A percentile compares a stretch with the other conserved stretches of the same genome.
These are phyloP conservation scores for Epicauta chinensis DNA, from an alignment of 1,140 invertebrate species.

Conservation along the genomic window DNA sequence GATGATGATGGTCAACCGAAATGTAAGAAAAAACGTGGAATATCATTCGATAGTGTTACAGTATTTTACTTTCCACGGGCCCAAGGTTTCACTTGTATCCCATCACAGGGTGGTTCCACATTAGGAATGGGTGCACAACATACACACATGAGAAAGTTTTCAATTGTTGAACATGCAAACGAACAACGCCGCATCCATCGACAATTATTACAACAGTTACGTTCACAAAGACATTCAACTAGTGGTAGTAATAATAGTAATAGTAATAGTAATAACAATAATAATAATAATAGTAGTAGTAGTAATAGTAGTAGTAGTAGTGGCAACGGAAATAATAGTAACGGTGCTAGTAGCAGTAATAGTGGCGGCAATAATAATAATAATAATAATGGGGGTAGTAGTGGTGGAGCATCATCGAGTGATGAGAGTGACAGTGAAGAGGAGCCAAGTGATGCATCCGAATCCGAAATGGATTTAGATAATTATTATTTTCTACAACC, in stretches of 20 bases:
- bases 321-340: slow-evolving; percentile 30
- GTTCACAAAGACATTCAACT: slow-evolving; percentile 8
- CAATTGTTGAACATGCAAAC: slow-evolving; percentile 65
- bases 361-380: too few species aligned
- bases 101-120: slow-evolving; percentile 93
- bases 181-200: slow-evolving; percentile 82
- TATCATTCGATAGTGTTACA: slow-evolving; percentile 87
- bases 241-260: slow-evolving; percentile 24
- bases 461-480: slow-evolving; percentile 80
- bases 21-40: slow-evolving; percentile 63
- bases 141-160: slow-evolving; percentile 67
- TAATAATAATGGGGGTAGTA: slow-evolving; percentile 1
- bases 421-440: slow-evolving; percentile 74
- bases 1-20: slow-evolving; percentile 46
- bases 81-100: slow-evolving; percentile 97
- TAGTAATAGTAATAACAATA: too few species aligned
- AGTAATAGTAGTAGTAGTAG: slow-evolving; percentile 11
- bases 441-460: slow-evolving; percentile 74
- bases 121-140: slow-evolving; percentile 92
- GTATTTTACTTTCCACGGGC: slow-evolving; percentile 92
- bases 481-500: slow-evolving; percentile 92
- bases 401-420: slow-evolving; percentile 48
- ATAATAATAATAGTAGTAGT: too few species aligned
- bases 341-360: too few species aligned
- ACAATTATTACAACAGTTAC: slow-evolving; percentile 68